These are phyloP conservation scores for Odocoileus hemionus DNA, from an alignment of 2,113 vertebrate genomes.

Conservation along the genomic window DNA sequence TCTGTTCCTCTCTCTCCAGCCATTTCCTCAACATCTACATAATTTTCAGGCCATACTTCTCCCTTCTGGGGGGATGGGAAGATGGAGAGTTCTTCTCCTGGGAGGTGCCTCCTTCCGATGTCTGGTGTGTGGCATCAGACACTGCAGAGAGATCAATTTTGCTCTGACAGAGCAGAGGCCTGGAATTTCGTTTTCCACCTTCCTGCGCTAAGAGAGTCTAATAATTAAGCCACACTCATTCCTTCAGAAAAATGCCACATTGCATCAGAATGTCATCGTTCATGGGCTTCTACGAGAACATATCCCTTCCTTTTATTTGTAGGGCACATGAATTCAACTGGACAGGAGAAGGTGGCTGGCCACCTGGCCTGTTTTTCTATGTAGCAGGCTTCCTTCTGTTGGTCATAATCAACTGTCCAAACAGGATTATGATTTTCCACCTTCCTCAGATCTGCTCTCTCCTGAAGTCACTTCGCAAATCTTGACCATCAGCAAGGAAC, in stretches of 20 bases:
- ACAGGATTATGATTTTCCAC: not conserved
- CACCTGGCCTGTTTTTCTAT: slow-evolving; percentile 29
- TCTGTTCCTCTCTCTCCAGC: not conserved
- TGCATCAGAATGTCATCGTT: not conserved
- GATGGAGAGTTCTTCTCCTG: not conserved
- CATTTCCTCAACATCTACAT: not conserved
- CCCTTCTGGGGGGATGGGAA: not conserved
- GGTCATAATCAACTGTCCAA: slow-evolving; percentile 46
- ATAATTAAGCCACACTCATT: not conserved
- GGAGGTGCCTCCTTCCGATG: not conserved
- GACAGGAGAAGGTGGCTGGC: not conserved
- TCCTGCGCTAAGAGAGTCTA: not conserved
- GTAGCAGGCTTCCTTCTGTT: not conserved
- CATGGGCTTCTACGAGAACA: slow-evolving; percentile 36
- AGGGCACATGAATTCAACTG: not conserved
- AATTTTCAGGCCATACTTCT: not conserved
- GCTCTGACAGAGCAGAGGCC: not conserved
- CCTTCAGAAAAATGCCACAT: not conserved
- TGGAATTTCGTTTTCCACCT: not conserved
- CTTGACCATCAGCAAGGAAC: slow-evolving; percentile 15
- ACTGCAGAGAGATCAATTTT: not conserved
- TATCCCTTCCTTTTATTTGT: slow-evolving; percentile 51
- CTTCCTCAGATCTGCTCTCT: slow-evolving; percentile 38
- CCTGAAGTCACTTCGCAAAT: slow-evolving; percentile 22
- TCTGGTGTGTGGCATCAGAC: not conserved